phyloP scores from a whole-genome alignment of 1,140 invertebrate species.

The Hylaeus volcanicus region DNA sequence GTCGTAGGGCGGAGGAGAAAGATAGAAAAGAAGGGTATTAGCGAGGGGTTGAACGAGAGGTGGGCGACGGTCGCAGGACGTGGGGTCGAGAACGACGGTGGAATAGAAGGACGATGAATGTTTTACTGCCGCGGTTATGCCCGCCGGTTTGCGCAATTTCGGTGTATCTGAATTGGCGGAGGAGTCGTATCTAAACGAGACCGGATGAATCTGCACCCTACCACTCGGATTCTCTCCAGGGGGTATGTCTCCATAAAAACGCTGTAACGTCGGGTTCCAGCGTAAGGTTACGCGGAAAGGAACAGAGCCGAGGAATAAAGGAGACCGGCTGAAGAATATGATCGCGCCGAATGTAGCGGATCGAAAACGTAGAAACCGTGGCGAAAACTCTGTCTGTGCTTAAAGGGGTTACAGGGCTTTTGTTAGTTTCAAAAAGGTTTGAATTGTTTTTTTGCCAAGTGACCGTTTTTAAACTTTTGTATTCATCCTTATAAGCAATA shows the following conservation, averaged over 20 bases:
- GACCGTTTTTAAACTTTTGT: no score
- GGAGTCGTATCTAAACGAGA: constrained; percentile 67
- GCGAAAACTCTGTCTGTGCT: no score
- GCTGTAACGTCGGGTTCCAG: constrained; percentile 50
- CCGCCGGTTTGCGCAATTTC: constrained; percentile 65
- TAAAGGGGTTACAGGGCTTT: no score
- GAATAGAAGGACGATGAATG: constrained; percentile 58
- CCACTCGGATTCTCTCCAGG: constrained; percentile 20
- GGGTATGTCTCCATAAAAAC: constrained; percentile 58
- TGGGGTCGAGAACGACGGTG: background rate
- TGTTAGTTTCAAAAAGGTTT: no score
- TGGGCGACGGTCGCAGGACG: background rate
- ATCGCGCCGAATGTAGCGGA: constrained; percentile 10
- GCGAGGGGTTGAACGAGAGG: background rate
- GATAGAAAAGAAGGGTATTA: constrained; percentile 16
- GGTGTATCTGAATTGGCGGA: constrained; percentile 66
- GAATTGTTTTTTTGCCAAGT: no score
- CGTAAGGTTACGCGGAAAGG: constrained; percentile 20
- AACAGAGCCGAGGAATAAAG: background rate
- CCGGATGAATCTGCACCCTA: constrained; percentile 58
- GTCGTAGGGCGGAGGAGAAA: background rate
- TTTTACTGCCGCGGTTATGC: constrained; percentile 65
- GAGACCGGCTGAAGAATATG: constrained; percentile 14
- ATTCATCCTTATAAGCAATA: no score
- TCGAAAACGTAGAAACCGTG: background rate